Conservation (phyloP, 2,797 vertebrate genomes). For the Gymnoscopelus braueri region DNA sequence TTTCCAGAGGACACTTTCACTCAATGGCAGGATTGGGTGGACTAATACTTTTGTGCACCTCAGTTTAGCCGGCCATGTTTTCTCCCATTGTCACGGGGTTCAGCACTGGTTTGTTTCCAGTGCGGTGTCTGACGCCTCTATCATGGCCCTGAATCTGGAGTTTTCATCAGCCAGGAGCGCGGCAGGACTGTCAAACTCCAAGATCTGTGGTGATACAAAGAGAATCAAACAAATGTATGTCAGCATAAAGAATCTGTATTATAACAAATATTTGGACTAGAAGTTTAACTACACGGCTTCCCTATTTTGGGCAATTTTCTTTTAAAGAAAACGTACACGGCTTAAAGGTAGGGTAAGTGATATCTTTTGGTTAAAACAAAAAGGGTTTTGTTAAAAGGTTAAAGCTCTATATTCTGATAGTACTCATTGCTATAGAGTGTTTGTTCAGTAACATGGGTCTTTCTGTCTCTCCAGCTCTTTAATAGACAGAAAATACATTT, state of each 20-base stretch:
- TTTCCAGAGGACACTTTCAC: slow-evolving; percentile 32
- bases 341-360: too few species aligned
- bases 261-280: neutral
- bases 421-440: too few species aligned
- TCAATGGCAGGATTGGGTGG: slow-evolving; percentile 37
- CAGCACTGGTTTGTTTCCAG: slow-evolving; percentile 48
- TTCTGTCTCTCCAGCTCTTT: too few species aligned
- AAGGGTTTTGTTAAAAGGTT: too few species aligned
- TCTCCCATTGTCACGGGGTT: slow-evolving; percentile 37
- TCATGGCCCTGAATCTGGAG: slow-evolving; percentile 83
- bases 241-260: slow-evolving; percentile 24
- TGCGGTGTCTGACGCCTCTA: slow-evolving; percentile 76
- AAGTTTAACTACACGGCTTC: too few species aligned
- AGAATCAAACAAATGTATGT: slow-evolving; percentile 18
- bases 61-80: slow-evolving; percentile 17
- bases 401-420: too few species aligned
- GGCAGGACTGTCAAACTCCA: slow-evolving; percentile 84
- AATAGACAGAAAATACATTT: too few species aligned
- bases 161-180: slow-evolving; percentile 80
- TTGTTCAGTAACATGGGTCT: too few species aligned
- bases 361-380: too few species aligned
- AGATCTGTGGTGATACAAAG: slow-evolving; percentile 71
- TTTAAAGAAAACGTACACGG: too few species aligned
- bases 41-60: slow-evolving; percentile 41
- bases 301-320: too few species aligned